Conservation (phyloP, 2,113 vertebrate species). For the Protomyctophum bolini region DNA sequence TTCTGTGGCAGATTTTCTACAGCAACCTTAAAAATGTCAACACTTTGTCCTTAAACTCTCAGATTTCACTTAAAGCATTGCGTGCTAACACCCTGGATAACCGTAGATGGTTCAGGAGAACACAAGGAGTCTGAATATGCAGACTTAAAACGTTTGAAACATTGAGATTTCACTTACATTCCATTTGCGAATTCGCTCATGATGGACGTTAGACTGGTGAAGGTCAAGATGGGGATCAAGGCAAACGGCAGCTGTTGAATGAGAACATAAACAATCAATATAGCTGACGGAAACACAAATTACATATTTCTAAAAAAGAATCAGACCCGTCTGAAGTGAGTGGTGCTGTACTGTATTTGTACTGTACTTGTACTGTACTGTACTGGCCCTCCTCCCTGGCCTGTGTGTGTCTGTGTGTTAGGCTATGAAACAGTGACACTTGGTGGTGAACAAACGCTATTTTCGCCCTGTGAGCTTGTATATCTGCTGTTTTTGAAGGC, state of each 20-base stretch:
- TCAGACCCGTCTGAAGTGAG: too few relatives aligned
- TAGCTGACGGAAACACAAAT: too few relatives aligned
- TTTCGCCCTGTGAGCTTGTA: too few relatives aligned
- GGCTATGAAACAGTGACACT: too few relatives aligned
- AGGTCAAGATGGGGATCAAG: constrained; percentile 93
- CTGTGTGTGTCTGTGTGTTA: too few relatives aligned
- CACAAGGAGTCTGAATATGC: background rate
- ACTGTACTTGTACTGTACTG: too few relatives aligned
- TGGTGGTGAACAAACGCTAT: too few relatives aligned
- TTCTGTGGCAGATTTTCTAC: background rate
- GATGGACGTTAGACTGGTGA: constrained; percentile 89
- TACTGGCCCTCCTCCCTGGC: too few relatives aligned
- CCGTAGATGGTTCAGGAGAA: background rate
- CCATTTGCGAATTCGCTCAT: constrained; percentile 94
- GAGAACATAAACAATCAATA: background rate
- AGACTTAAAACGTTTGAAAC: background rate
- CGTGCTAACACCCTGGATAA: background rate
- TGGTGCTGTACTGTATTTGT: too few relatives aligned
- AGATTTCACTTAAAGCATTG: background rate
- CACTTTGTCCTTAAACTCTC: background rate
- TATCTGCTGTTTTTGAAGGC: too few relatives aligned
- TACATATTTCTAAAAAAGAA: background rate
- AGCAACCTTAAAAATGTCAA: background rate
- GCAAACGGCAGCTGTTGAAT: constrained; percentile 90
- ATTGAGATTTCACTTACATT: constrained; percentile 82